Evolutionary conservation across 1,140 invertebrate species (phyloP).

Genomic region (Drosophila mojavensis): DNA sequence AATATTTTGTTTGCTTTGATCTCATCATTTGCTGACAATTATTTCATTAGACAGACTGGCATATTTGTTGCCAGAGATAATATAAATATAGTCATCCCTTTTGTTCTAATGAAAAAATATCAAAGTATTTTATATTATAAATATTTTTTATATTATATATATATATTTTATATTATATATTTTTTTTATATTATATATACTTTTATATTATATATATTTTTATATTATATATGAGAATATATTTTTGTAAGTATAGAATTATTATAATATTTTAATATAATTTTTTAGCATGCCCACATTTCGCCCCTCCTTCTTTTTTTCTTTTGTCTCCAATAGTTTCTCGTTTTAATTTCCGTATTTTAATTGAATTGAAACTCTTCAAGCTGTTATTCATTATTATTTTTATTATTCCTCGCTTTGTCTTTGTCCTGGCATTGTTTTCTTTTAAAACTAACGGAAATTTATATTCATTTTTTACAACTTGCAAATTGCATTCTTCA

Average conservation of each 20-base stretch:
- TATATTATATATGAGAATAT: too few species aligned
- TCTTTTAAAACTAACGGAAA: not conserved
- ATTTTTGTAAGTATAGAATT: too few species aligned
- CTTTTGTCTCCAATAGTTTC: not conserved
- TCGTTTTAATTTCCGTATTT: not conserved
- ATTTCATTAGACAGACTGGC: not conserved
- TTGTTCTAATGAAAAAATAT: too few species aligned
- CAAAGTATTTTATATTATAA: too few species aligned
- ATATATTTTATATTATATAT: too few species aligned
- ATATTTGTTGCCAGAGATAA: not conserved
- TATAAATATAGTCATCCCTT: not conserved
- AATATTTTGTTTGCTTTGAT: not conserved
- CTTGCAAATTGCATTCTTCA: too few species aligned
- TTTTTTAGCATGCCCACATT: not conserved
- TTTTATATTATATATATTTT: too few species aligned
- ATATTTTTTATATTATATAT: too few species aligned
- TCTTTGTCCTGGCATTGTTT: too few species aligned
- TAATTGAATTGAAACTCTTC: not conserved
- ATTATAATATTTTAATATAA: not conserved
- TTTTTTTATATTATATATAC: too few species aligned
- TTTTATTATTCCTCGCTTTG: not conserved
- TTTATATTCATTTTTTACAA: not conserved
- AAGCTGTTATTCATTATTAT: not conserved
- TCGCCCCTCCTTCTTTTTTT: not conserved
- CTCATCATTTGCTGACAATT: not conserved